Base-by-base conservation (phyloP, 2,113 vertebrate species). In the Syngnathoides biaculeatus region DNA sequence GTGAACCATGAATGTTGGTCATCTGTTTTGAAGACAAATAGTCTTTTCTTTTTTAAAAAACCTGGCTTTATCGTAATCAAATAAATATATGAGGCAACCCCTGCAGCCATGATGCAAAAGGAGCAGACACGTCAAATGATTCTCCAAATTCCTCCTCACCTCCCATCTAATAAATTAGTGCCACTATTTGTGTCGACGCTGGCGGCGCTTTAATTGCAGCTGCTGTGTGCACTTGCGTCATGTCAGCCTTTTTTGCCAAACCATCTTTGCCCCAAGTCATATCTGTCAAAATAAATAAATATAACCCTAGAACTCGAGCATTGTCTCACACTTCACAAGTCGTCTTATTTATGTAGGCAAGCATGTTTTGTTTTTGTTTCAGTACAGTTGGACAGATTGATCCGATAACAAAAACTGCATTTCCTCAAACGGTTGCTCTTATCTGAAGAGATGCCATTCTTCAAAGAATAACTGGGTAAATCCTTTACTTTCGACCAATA, bases 171-270 rank as follows among this genome's bases (percentile, higher is more conserved):
- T 70, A 73, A 82, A 88, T 77, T 53, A 77, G 67, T 24, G 52
- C 48, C 42, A 53, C 83, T 88, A 86, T 89, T 85, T 85, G 64
- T 80, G 82, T 84, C 77, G 76, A 52, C 48, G 57, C 72, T 79
- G 58, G 53, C 0, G 71, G 73, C 70, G 74, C 65, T 85, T 84
- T 78, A 82, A 80, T 77, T 78, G 72, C 66, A 65, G 77, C 76
- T 78, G 78, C 84, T 73, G 68, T 75, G 66, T 72, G 72, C 50
- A 14, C 35, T 30, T 27, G 7, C 30, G 50, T 69, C 80, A 83
- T 82, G 69, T 80, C 84, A 78, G 68, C 75, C 69, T 86, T 85
- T 87, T 83, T 87, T 77, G 47, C 77, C 75, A 15, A 17, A 30
- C 55, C 26, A 78, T 86, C 82, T 80, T 83, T 61, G 71, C 73